Conservation (phyloP, 2,797 vertebrate species). For the Aphelocoma californica region DNA sequence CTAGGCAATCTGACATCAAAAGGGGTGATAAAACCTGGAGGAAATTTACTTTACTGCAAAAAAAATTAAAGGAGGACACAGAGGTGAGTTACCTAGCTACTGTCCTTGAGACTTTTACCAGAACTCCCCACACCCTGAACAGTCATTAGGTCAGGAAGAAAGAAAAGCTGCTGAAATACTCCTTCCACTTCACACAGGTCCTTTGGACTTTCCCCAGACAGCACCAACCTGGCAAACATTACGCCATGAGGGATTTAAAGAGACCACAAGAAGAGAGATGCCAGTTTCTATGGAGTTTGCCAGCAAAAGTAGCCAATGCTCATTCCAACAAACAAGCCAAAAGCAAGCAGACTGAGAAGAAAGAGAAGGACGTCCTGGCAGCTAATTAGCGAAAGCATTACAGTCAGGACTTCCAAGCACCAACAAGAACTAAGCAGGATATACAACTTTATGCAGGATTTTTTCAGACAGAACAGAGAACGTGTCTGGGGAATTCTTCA, state of each 20-base stretch:
- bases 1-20: neutral
- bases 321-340: neutral
- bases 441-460: neutral
- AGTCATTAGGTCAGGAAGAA: neutral
- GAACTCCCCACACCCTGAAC: neutral
- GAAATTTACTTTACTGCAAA: neutral
- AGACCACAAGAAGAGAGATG: neutral
- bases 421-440: slow-evolving; percentile 13
- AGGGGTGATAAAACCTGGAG: neutral
- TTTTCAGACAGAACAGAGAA: slow-evolving; percentile 35
- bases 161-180: neutral
- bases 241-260: neutral
- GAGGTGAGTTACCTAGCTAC: neutral
- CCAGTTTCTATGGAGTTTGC: neutral
- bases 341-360: neutral
- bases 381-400: slow-evolving; percentile 1
- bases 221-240: neutral
- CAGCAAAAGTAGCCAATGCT: neutral
- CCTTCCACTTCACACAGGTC: neutral
- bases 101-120: neutral
- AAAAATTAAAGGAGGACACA: neutral
- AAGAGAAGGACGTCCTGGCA: neutral
- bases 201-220: neutral
- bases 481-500: neutral
- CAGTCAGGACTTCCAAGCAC: slow-evolving; percentile 22